Conservation (phyloP, 30 jellyfish, hydroid and myxozoan species). For the Hydractinia symbiolongicarpus region DNA sequence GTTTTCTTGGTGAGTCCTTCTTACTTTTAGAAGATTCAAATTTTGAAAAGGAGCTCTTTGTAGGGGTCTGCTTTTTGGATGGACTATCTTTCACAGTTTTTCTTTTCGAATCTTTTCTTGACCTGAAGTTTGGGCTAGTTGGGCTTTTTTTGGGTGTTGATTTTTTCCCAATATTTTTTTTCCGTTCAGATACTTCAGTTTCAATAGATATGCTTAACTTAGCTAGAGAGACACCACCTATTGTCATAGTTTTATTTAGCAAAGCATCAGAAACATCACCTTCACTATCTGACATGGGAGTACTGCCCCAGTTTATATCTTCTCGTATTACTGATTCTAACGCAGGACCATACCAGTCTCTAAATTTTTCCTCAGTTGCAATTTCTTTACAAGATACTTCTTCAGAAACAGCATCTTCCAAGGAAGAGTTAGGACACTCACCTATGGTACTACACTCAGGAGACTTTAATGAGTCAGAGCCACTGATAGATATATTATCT, state of each 20-base stretch:
- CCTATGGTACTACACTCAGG: neutral
- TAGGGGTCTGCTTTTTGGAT: neutral
- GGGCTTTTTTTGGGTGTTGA: neutral
- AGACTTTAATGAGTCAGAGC: constrained; percentile 14
- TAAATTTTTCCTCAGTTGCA: neutral
- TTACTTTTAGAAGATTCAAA: neutral
- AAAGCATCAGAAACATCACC: neutral
- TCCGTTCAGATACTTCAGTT: neutral
- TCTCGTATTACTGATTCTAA: neutral
- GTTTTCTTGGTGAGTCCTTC: neutral
- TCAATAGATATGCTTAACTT: neutral
- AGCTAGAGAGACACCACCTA: neutral
- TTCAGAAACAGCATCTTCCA: constrained; percentile 4
- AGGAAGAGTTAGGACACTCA: neutral
- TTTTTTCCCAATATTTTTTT: neutral
- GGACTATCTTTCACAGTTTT: neutral
- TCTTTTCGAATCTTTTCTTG: neutral
- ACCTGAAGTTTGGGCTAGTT: neutral
- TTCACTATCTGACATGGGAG: constrained; percentile 4
- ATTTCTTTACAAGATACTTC: neutral
- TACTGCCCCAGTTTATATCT: neutral
- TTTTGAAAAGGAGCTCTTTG: neutral
- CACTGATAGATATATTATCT: constrained; percentile 15
- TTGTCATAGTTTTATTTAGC: neutral
- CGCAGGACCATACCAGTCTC: constrained; percentile 24